phyloP scores from a whole-genome alignment of 2,113 vertebrate genomes.

The Chionis minor region DNA sequence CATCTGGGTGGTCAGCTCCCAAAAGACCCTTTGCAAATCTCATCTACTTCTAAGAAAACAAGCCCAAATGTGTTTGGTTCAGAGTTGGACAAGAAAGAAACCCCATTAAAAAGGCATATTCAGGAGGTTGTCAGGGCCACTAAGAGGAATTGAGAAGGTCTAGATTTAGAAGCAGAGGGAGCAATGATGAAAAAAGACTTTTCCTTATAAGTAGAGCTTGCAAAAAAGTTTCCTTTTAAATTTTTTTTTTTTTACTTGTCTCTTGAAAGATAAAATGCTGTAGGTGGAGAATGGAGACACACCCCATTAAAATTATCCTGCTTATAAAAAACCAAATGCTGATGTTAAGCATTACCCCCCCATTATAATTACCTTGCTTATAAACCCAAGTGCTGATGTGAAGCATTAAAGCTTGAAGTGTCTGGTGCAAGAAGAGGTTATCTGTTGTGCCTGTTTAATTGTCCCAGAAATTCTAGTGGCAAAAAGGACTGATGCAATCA shows the following conservation, averaged over 20 bases:
- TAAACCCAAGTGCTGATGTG: not conserved
- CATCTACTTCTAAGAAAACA: not conserved
- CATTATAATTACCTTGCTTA: not conserved
- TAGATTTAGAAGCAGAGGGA: not conserved
- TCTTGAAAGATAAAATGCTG: not conserved
- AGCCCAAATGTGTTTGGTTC: not conserved
- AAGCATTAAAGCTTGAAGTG: not conserved
- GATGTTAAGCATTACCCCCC: not conserved
- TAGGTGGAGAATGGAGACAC: not conserved
- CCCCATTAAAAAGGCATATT: not conserved
- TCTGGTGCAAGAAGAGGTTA: not conserved
- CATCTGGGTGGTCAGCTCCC: no score
- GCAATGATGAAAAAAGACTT: not conserved
- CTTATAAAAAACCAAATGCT: not conserved
- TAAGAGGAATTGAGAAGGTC: not conserved
- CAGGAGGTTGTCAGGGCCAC: not conserved
- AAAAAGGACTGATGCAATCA: not conserved
- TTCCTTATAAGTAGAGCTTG: not conserved
- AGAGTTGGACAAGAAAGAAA: not conserved
- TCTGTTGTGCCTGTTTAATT: not conserved
- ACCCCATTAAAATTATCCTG: not conserved
- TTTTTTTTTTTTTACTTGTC: not conserved
- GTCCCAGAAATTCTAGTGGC: not conserved
- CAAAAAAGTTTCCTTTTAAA: not conserved
- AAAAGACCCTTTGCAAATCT: not conserved